Conservation (phyloP, 2,797 vertebrate genomes). For the Tokudaia muenninki region DNA sequence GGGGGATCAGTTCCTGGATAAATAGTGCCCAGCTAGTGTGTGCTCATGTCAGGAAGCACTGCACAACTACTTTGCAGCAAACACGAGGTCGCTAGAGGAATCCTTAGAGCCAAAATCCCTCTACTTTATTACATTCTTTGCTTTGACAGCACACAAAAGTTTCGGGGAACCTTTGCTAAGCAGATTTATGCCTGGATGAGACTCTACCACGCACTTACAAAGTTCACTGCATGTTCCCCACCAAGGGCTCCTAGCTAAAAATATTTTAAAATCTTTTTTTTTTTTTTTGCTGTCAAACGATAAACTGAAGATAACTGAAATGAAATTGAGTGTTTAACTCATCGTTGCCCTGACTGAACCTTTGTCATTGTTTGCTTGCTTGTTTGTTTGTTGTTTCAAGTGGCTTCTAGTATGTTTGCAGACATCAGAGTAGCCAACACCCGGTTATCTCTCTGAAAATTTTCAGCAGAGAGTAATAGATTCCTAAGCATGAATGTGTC, state of each 20-base stretch:
- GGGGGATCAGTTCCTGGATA: conserved; percentile 55
- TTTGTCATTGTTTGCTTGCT: background rate
- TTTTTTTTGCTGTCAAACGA: background rate
- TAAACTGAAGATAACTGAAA: conserved; percentile 17
- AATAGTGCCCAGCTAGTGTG: background rate
- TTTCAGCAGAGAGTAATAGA: conserved; percentile 71
- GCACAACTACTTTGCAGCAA: background rate
- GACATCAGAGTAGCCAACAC: conserved; percentile 45
- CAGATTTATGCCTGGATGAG: conserved; percentile 38
- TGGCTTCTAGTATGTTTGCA: conserved; percentile 44
- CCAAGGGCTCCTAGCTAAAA: conserved; percentile 23
- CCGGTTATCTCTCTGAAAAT: conserved; percentile 50
- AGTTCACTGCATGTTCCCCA: background rate
- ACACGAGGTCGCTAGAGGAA: background rate
- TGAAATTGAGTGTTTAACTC: conserved; percentile 41
- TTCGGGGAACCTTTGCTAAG: background rate
- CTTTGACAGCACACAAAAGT: background rate
- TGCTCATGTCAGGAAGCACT: background rate
- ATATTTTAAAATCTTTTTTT: conserved; percentile 41
- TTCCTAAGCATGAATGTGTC: conserved; percentile 70
- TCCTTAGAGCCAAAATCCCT: background rate
- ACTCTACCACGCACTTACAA: background rate
- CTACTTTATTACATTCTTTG: background rate
- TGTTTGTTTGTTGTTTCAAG: background rate
- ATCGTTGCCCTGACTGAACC: conserved; percentile 44